Conservation (phyloP, 2,113 vertebrate genomes). For the Leiothrix lutea region DNA sequence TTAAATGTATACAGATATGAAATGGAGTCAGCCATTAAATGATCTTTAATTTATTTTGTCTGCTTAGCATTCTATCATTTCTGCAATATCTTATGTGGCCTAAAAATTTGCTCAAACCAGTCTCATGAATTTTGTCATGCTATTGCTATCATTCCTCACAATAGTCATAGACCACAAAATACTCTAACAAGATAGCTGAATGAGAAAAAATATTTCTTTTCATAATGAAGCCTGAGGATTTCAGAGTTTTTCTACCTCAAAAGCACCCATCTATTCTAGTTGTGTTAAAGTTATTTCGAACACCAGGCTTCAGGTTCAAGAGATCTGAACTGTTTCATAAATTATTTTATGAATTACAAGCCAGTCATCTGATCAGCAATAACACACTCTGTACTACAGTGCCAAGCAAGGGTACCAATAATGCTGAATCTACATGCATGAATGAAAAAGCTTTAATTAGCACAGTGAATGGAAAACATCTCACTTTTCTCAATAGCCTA, state of each 20-base stretch:
- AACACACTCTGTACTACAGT: background rate
- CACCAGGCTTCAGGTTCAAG: background rate
- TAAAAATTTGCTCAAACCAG: background rate
- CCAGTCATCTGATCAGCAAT: background rate
- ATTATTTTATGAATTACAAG: conserved; percentile 18
- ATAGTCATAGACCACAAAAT: background rate
- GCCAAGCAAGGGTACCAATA: background rate
- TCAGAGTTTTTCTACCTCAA: background rate
- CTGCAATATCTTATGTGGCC: background rate
- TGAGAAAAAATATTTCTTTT: background rate
- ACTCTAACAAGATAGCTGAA: background rate
- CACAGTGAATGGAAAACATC: background rate
- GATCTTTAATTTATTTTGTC: background rate
- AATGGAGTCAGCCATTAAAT: background rate
- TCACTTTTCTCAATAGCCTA: background rate
- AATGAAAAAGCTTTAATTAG: conserved; percentile 31
- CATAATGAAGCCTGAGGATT: background rate
- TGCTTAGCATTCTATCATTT: background rate
- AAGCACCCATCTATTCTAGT: background rate
- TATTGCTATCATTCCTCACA: background rate
- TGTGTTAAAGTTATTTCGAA: background rate
- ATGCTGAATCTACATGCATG: background rate
- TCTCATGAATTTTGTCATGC: background rate
- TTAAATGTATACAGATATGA: conserved; percentile 1
- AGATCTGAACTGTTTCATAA: background rate